Conservation (phyloP, 1,140 invertebrate genomes). For the Amyelois transitella region DNA sequence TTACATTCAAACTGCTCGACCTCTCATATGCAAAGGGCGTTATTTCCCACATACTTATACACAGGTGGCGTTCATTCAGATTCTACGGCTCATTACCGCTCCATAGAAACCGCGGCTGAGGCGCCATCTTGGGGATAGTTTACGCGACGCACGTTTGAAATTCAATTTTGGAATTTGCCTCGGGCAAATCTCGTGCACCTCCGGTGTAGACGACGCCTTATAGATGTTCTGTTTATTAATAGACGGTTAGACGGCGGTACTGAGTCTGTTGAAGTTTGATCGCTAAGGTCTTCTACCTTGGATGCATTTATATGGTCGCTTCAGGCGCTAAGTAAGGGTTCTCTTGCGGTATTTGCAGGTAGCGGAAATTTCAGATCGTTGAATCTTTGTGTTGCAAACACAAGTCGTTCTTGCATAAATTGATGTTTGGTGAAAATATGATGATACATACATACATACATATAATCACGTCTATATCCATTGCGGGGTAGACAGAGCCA, state of each 20-base stretch:
- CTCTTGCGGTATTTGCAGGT: no score
- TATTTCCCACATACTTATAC: neutral
- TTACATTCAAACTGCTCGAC: neutral
- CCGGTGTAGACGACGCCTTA: neutral
- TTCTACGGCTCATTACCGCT: neutral
- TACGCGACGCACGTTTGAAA: neutral
- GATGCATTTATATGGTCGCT: neutral
- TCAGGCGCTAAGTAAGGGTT: neutral
- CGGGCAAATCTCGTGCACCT: neutral
- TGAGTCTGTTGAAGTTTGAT: neutral
- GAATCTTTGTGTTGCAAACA: no score
- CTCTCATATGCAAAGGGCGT: neutral
- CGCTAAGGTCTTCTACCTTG: neutral
- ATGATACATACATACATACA: no score
- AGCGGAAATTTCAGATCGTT: no score
- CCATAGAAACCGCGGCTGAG: neutral
- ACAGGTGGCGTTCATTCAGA: neutral
- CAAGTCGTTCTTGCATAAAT: no score
- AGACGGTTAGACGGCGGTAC: neutral
- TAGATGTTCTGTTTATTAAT: neutral
- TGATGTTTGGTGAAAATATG: no score
- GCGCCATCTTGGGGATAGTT: neutral
- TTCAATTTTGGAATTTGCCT: neutral
- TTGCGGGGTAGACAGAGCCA: no score
- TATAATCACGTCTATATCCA: no score